Evolutionary conservation across 2,888 invertebrate genomes (phyloP).

Genomic region (Odontocerum albicorne): DNA sequence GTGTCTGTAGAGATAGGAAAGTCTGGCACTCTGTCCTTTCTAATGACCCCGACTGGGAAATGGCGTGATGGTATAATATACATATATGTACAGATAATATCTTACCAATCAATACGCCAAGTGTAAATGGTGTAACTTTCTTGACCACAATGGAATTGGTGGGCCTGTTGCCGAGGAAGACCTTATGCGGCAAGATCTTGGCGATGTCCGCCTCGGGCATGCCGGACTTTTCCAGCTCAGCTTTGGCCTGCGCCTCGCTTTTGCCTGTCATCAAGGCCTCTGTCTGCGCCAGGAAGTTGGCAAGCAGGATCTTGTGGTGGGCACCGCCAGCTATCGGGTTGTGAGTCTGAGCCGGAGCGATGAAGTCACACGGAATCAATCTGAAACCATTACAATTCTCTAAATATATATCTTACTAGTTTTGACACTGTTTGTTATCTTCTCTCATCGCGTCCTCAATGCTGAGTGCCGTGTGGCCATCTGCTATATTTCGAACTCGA

Average conservation of each 20-base stretch:
- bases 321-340: slow-evolving; percentile 79
- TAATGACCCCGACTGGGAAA: too few species aligned
- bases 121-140: slow-evolving; percentile 88
- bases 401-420: not conserved
- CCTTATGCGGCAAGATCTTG: slow-evolving; percentile 91
- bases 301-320: slow-evolving; percentile 93
- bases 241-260: slow-evolving; percentile 64
- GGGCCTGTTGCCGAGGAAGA: slow-evolving; percentile 95
- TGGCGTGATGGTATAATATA: too few species aligned
- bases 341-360: slow-evolving; percentile 89
- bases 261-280: slow-evolving; percentile 93
- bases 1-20: too few species aligned
- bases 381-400: slow-evolving; percentile 45
- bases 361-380: slow-evolving; percentile 95
- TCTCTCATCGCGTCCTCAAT: too few species aligned
- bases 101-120: slow-evolving; percentile 91
- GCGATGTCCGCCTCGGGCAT: slow-evolving; percentile 71
- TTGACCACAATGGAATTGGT: slow-evolving; percentile 95
- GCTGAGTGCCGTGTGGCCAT: too few species aligned
- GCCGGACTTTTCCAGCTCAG: slow-evolving; percentile 80
- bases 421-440: not conserved
- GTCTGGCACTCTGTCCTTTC: too few species aligned
- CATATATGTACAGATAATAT: too few species aligned
- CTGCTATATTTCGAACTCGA: too few species aligned
- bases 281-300: slow-evolving; percentile 98